These are phyloP conservation scores for Anabacerthia variegaticeps DNA, from an alignment of 2,797 vertebrate genomes.

Conservation along the genomic window DNA sequence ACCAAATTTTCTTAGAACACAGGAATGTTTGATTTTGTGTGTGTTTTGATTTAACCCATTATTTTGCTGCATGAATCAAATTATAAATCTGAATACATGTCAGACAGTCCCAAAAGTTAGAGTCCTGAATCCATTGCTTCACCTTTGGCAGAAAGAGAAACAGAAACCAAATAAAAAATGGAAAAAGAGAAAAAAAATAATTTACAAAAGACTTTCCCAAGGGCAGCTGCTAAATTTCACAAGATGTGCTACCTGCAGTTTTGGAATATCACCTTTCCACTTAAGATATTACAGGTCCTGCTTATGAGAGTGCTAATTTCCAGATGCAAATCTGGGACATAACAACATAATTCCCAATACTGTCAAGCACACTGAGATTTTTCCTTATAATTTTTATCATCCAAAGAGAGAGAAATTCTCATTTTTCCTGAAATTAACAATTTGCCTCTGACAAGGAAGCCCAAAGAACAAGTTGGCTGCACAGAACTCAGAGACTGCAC, in stretches of 20 bases:
- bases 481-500: not conserved
- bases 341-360: not conserved
- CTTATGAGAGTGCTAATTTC: not conserved
- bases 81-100: not conserved
- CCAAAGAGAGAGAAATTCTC: not conserved
- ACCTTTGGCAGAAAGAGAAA: not conserved
- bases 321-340: not conserved
- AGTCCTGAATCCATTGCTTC: not conserved
- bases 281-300: not conserved
- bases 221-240: not conserved
- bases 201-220: not conserved
- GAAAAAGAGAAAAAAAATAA: not conserved
- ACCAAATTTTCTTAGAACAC: constrained; percentile 20
- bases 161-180: not conserved
- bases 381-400: not conserved
- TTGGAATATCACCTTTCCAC: not conserved
- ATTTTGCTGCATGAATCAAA: not conserved
- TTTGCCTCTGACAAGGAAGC: not conserved
- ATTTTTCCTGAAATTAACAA: constrained; percentile 14
- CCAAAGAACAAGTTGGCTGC: not conserved
- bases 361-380: not conserved
- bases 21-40: not conserved
- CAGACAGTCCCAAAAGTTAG: not conserved
- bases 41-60: constrained; percentile 20
- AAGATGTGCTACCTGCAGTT: not conserved